Evolutionary conservation across 2,797 vertebrate genomes (phyloP), one percentile per base, ranked within the genome.

Genomic region (Aulostomus chinensis): DNA sequence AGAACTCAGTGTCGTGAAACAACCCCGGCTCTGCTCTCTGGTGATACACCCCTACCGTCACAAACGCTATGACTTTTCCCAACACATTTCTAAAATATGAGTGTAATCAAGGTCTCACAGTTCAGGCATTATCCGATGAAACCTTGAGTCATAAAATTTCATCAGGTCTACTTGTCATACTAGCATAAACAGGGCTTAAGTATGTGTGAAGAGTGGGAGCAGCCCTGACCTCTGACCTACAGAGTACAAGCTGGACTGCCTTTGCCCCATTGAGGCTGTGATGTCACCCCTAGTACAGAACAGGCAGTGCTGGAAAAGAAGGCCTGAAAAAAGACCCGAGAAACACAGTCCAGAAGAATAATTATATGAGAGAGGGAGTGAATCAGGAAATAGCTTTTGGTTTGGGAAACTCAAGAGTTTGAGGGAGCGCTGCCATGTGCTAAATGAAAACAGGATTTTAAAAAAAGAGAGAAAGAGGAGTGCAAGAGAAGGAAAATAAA

Each of bases 321-420:
- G 35, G 6, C 48, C 48, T 60, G 45, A 61, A 73, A 67, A 71
- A 60, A 76, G 65, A 68, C 53, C 49, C 12, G 34, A 60, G 64
- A 64, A 83, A 66, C 57, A 61, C 42, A 36, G 78, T 80, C 64
- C 77, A 83, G 77, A 69, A 76, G 83, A 91, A 89, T 91, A 88
- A 89, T 89, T 90, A 89, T 85, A 87, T 80, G 89, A 91, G 84
- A 73, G 82, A 82, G 80, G 84, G 81, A 89, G 88, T 78, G 80
- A 90, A 89, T 89, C 84, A 88, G 88, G 89, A 91, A 91, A 90
- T 88, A 88, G 86, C 81, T 89, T 68, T 87, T 67, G 86, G 87
- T 90, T 91, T 86, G 81, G 86, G 85, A 88, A 86, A 89, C 71
- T 73, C 76, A 81, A 77, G 66, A 81, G 80, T 61, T 73, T 36